Base-by-base conservation (phyloP, 2,797 vertebrate genomes). In the Atherinosoma microstoma region DNA sequence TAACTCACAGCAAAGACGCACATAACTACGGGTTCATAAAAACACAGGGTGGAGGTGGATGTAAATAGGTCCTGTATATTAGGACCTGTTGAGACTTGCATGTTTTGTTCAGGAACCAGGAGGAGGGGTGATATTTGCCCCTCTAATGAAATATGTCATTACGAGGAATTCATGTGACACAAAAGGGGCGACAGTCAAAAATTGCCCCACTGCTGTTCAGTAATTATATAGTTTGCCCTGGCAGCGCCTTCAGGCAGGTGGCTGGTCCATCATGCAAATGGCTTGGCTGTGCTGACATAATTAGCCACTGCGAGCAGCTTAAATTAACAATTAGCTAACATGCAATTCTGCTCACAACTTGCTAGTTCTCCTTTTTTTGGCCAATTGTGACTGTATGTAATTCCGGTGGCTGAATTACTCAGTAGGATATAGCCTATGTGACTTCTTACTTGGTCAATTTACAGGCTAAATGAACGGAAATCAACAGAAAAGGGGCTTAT, bases 271-370 rank as follows among this genome's bases (percentile, higher is more conserved):
- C 97, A 96, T 97, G 96, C 97, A 98, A 99, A 99, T 99, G 96
- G 96, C 94, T 97, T 95, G 96, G 97, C 96, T 96, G 96, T 95
- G 96, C 95, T 91, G 94, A 93, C 95, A 95, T 98, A 99, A 99
- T 99, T 99, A 99, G 95, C 95, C 94, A 87, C 95, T 94, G 96
- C 96, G 95, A 97, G 96, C 89, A 96, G 97, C 96, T 97, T 97
- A 98, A 99, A 99, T 99, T 98, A 99, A 98, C 98, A 99, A 99
- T 99, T 99, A 99, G 96, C 96, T 98, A 99, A 99, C 97, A 96
- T 98, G 97, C 97, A 98, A 99, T 98, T 98, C 96, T 95, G 94
- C 92, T 94, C 95, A 93, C 95, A 93, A 86, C 96, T 93, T 95
- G 90, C 94, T 73, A 94, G 95, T 97, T 97, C 96, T 95, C 95